Evolutionary conservation across 2,797 vertebrate species (phyloP).

Genomic region (Ciconia nigra): DNA sequence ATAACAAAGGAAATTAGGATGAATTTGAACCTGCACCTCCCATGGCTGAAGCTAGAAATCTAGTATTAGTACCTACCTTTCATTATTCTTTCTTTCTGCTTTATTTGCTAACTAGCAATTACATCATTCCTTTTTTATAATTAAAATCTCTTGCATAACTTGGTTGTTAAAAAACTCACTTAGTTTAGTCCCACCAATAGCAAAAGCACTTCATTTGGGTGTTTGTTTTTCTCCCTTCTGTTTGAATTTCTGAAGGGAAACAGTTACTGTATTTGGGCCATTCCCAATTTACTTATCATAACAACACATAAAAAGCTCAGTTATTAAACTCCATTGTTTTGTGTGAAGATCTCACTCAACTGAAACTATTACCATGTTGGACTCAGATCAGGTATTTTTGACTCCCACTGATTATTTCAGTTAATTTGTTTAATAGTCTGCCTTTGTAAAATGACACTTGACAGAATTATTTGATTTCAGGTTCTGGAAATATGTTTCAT

Average conservation of each 20-base stretch:
- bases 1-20: not conserved
- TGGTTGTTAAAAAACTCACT: not conserved
- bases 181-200: not conserved
- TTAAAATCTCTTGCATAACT: not conserved
- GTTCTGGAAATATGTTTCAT: not conserved
- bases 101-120: not conserved
- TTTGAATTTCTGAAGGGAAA: not conserved
- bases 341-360: not conserved
- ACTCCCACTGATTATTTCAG: not conserved
- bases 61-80: not conserved
- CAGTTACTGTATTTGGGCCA: not conserved
- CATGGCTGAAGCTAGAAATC: not conserved
- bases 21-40: not conserved
- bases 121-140: not conserved
- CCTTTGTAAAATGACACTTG: not conserved
- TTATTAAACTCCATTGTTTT: not conserved
- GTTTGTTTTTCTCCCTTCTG: not conserved
- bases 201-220: not conserved
- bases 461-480: not conserved
- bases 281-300: not conserved
- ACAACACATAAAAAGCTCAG: not conserved
- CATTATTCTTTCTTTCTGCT: not conserved
- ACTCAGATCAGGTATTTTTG: not conserved
- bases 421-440: not conserved
- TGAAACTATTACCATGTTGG: not conserved